A percentile compares a stretch with the other conserved stretches of the same genome.
phyloP scores from a whole-genome alignment of 2,888 invertebrate species.

The Entomobrya multifasciata region DNA sequence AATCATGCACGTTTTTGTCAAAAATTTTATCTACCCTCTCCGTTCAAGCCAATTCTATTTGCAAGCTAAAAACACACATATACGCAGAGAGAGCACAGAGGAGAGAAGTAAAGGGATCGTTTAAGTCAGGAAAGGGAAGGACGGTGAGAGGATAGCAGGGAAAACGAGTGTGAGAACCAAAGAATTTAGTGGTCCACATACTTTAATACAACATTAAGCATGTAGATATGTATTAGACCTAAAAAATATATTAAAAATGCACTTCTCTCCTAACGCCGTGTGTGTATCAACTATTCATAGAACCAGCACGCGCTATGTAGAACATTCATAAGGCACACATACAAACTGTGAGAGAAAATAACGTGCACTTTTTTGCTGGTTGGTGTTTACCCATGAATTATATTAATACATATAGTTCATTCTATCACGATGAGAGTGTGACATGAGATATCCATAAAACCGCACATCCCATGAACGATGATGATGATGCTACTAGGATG shows the following conservation, averaged over 20 bases:
- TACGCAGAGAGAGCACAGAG: too few species aligned
- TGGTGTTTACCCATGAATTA: constrained; percentile 41
- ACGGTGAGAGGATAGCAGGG: too few species aligned
- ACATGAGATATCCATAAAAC: constrained; percentile 69
- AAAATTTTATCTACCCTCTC: not conserved
- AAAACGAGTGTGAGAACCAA: constrained; percentile 63
- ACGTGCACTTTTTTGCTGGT: constrained; percentile 45
- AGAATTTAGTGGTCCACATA: constrained; percentile 46
- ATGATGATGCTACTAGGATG: too few species aligned
- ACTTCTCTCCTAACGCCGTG: not conserved
- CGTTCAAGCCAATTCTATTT: constrained; percentile 37
- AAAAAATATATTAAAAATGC: too few species aligned
- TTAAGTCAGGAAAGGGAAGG: constrained; percentile 8
- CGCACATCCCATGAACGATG: constrained; percentile 63
- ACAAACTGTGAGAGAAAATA: not conserved
- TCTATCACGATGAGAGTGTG: constrained; percentile 22
- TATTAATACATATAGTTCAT: not conserved
- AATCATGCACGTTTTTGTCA: constrained; percentile 21
- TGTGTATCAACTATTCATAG: constrained; percentile 4
- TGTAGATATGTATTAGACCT: not conserved
- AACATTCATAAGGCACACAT: not conserved
- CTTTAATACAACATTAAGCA: constrained; percentile 21
- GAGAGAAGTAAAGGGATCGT: constrained; percentile 51
- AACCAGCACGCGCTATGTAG: constrained; percentile 64
- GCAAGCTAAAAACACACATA: too few species aligned